phyloP scores from a whole-genome alignment of 2,888 invertebrate genomes.

The Schrankia costaestrigalis region DNA sequence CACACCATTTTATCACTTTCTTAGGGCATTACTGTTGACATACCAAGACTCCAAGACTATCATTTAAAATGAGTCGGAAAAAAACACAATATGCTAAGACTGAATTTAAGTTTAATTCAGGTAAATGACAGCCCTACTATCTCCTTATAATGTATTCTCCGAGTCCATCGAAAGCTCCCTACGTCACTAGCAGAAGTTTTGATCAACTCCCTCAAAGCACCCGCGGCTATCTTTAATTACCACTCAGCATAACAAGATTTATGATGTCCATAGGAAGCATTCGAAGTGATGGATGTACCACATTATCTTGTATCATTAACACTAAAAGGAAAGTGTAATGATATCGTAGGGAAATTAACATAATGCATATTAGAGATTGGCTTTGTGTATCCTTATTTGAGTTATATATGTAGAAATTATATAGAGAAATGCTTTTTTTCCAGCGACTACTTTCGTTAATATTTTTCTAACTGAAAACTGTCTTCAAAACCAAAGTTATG shows the following conservation, averaged over 20 bases:
- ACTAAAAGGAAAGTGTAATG: slow-evolving; percentile 12
- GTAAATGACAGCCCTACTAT: slow-evolving; percentile 4
- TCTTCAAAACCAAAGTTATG: too few species aligned
- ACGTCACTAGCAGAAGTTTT: slow-evolving; percentile 21
- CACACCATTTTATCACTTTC: too few species aligned
- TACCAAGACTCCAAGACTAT: too few species aligned
- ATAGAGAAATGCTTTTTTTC: too few species aligned
- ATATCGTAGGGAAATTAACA: slow-evolving; percentile 2
- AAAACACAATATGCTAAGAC: too few species aligned
- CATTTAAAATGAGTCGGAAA: too few species aligned
- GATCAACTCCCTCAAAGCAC: slow-evolving; percentile 20
- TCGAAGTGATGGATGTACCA: neutral
- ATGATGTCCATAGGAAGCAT: slow-evolving; percentile 17
- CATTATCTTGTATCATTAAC: slow-evolving; percentile 2
- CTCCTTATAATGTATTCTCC: slow-evolving; percentile 1
- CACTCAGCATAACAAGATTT: slow-evolving; percentile 18
- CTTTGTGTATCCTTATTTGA: too few species aligned
- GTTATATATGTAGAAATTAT: too few species aligned
- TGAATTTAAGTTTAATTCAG: neutral
- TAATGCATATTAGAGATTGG: neutral
- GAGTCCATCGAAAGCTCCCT: slow-evolving; percentile 21
- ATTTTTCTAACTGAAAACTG: too few species aligned
- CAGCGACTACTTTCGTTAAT: too few species aligned
- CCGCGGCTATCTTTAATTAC: slow-evolving; percentile 21
- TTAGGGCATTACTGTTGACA: too few species aligned